Conservation (phyloP, 2,113 vertebrate genomes). For the Chlamydotis undulata region DNA sequence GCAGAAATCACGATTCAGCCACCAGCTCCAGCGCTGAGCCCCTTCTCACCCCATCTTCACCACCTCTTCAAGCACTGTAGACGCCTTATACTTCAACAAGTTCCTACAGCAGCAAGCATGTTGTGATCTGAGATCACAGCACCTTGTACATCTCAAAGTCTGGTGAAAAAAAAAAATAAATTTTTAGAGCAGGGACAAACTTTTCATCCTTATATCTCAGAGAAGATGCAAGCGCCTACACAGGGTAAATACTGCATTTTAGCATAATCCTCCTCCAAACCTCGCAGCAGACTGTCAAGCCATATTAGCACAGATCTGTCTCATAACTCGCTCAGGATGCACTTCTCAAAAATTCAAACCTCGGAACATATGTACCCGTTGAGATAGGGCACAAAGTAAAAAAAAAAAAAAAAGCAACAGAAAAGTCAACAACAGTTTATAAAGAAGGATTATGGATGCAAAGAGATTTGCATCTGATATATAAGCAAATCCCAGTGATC, state of each 20-base stretch:
- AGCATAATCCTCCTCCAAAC: not conserved
- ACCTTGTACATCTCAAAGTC: not conserved
- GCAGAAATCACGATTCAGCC: rapidly evolving
- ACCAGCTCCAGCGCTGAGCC: not conserved
- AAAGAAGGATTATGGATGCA: slow-evolving; percentile 47
- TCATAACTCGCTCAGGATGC: not conserved
- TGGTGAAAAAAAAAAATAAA: not conserved
- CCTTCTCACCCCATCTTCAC: not conserved
- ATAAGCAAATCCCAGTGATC: slow-evolving; percentile 54
- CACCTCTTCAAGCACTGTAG: not conserved
- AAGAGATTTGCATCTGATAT: slow-evolving; percentile 49
- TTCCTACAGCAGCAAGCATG: not conserved
- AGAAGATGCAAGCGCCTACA: not conserved
- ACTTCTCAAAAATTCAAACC: not conserved
- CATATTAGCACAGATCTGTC: not conserved
- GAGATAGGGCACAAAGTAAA: not conserved
- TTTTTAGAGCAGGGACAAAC: not conserved
- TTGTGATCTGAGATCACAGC: not conserved
- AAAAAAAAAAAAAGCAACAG: not conserved
- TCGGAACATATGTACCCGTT: not conserved
- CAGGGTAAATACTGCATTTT: not conserved
- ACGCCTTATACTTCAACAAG: not conserved
- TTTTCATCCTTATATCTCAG: not conserved
- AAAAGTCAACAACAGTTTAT: slow-evolving; percentile 37
- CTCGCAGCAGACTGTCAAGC: not conserved